Conservation (phyloP, 1,140 invertebrate genomes). For the Pachyrhynchus sulphureomaculatus region DNA sequence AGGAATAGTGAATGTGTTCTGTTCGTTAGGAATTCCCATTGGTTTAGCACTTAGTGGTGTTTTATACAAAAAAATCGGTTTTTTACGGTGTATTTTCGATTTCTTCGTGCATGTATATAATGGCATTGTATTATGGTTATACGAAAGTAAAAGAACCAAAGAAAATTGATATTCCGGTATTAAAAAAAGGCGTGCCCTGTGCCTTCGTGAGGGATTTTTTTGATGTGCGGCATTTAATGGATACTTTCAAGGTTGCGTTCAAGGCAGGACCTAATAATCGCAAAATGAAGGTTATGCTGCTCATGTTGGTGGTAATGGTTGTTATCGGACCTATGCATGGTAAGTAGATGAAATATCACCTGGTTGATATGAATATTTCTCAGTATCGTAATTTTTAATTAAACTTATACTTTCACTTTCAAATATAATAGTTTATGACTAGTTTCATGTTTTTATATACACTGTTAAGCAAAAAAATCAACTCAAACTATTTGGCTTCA, state of each 20-base stretch:
- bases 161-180: constrained; percentile 51
- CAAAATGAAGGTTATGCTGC: constrained; percentile 67
- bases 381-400: no score
- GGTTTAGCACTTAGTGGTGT: constrained; percentile 76
- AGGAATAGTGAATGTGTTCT: constrained; percentile 80
- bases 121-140: constrained; percentile 71
- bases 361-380: neutral
- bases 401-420: no score
- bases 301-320: constrained; percentile 79
- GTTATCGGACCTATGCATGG: constrained; percentile 80
- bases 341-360: constrained; percentile 50
- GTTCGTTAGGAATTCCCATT: constrained; percentile 76
- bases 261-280: constrained; percentile 71
- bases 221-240: constrained; percentile 68
- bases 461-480: no score
- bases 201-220: constrained; percentile 64
- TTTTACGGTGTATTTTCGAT: constrained; percentile 78
- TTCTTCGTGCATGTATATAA: constrained; percentile 69
- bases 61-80: constrained; percentile 68
- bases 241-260: constrained; percentile 75
- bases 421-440: no score
- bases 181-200: constrained; percentile 46
- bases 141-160: constrained; percentile 64
- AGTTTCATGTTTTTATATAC: no score
- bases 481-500: no score